These are phyloP conservation scores for Telmatherina bonti DNA, from an alignment of 2,797 vertebrate species.

Conservation along the genomic window DNA sequence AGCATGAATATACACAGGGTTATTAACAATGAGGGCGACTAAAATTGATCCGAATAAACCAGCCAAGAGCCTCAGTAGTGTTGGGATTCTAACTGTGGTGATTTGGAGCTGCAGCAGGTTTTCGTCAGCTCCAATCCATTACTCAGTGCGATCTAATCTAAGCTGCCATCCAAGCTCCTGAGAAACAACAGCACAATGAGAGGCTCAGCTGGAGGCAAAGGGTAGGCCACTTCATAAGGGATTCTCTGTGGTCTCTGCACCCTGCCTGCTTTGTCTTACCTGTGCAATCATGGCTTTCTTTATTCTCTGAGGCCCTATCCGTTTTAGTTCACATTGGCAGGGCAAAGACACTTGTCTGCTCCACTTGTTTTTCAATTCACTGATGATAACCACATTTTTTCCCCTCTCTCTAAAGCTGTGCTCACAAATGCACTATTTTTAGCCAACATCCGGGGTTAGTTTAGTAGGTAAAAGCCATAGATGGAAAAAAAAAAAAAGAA, in stretches of 20 bases:
- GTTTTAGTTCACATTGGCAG: constrained; percentile 65
- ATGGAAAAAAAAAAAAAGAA: constrained; percentile 38
- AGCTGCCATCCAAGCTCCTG: constrained; percentile 73
- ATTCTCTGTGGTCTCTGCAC: constrained; percentile 71
- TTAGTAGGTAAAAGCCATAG: constrained; percentile 68
- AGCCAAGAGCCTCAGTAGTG: constrained; percentile 66
- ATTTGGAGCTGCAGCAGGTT: constrained; percentile 63
- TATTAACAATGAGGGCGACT: constrained; percentile 81
- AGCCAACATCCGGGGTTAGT: constrained; percentile 71
- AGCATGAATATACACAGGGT: constrained; percentile 80
- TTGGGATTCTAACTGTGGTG: constrained; percentile 50
- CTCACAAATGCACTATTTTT: constrained; percentile 76
- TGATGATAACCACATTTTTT: constrained; percentile 72
- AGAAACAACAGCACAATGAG: constrained; percentile 78
- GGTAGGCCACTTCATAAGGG: constrained; percentile 71
- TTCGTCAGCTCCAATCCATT: constrained; percentile 77
- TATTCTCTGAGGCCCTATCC: constrained; percentile 61
- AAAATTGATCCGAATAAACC: constrained; percentile 81
- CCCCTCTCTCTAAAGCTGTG: constrained; percentile 41
- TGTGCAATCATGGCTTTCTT: constrained; percentile 64
- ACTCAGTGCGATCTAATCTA: constrained; percentile 76
- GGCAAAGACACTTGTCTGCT: constrained; percentile 77
- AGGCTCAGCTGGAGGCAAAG: constrained; percentile 75
- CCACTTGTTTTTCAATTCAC: constrained; percentile 79
- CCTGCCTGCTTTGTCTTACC: constrained; percentile 73